Conservation (phyloP, 2,888 invertebrate genomes). For the Atethmia centrago region DNA sequence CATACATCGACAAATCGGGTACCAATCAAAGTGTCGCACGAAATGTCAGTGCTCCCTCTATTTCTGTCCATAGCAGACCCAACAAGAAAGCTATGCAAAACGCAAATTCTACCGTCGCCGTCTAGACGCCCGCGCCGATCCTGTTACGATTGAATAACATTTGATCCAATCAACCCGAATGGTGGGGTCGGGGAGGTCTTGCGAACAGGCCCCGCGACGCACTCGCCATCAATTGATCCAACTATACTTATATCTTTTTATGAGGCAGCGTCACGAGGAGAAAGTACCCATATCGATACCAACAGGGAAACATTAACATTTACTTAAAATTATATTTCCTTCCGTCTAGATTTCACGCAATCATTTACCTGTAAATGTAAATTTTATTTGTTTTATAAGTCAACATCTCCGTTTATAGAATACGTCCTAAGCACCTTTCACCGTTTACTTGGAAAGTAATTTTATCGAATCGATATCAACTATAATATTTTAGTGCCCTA, state of each 20-base stretch:
- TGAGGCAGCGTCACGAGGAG: constrained; percentile 51
- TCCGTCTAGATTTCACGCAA: constrained; percentile 37
- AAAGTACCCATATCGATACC: constrained; percentile 49
- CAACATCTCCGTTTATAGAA: constrained; percentile 40
- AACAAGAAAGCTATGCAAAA: constrained; percentile 88
- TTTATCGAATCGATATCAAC: constrained; percentile 42
- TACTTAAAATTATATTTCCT: constrained; percentile 48
- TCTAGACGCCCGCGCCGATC: constrained; percentile 84
- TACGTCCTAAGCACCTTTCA: constrained; percentile 43
- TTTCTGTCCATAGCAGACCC: constrained; percentile 85
- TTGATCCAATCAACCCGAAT: constrained; percentile 89
- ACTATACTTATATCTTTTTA: constrained; percentile 62
- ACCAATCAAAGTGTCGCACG: constrained; percentile 81
- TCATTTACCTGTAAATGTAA: constrained; percentile 42
- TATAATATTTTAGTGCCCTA: constrained; percentile 44
- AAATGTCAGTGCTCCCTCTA: constrained; percentile 89
- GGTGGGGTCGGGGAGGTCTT: constrained; percentile 86
- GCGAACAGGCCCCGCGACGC: constrained; percentile 73
- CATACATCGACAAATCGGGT: constrained; percentile 80
- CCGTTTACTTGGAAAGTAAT: constrained; percentile 47
- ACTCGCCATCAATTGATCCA: constrained; percentile 80
- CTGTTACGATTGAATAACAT: constrained; percentile 88
- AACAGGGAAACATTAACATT: constrained; percentile 54
- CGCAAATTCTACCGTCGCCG: constrained; percentile 88
- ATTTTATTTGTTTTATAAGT: constrained; percentile 48